Evolutionary conservation across 1,140 invertebrate genomes (phyloP).

Genomic region (Zelostemma sp.): DNA sequence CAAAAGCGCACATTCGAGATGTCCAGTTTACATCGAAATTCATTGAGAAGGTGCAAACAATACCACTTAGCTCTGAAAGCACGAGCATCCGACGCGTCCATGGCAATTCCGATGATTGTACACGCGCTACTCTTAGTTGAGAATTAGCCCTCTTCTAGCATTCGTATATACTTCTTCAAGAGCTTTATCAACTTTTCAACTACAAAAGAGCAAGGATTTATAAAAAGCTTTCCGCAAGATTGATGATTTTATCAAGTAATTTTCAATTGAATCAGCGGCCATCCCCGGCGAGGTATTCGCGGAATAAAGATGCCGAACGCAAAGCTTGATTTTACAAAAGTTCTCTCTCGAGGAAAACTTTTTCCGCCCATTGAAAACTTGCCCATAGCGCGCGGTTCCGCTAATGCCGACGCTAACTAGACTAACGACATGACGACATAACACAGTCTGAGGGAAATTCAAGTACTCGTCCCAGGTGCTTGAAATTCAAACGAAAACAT

Average conservation of each 20-base stretch:
- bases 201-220: background rate
- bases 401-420: conserved; percentile 25
- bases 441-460: conserved; percentile 25
- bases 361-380: conserved; percentile 6
- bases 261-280: background rate
- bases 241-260: conserved; percentile 2
- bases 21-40: conserved; percentile 12
- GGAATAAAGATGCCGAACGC: conserved; percentile 13
- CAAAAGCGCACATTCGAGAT: conserved; percentile 22
- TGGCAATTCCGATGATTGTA: background rate
- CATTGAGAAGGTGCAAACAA: background rate
- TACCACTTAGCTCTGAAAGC: background rate
- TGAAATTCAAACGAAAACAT: conserved; percentile 37
- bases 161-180: no score
- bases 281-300: background rate
- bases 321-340: conserved; percentile 9
- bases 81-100: background rate
- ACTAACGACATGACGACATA: conserved; percentile 25
- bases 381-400: conserved; percentile 12
- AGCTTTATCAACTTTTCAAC: no score
- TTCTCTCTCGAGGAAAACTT: conserved; percentile 3
- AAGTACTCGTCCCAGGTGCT: conserved; percentile 25
- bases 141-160: no score
- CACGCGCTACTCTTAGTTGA: no score
- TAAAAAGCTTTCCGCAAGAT: conserved; percentile 9